Base-by-base conservation (phyloP, 2,113 vertebrate species). In the Parotia lawesii region DNA sequence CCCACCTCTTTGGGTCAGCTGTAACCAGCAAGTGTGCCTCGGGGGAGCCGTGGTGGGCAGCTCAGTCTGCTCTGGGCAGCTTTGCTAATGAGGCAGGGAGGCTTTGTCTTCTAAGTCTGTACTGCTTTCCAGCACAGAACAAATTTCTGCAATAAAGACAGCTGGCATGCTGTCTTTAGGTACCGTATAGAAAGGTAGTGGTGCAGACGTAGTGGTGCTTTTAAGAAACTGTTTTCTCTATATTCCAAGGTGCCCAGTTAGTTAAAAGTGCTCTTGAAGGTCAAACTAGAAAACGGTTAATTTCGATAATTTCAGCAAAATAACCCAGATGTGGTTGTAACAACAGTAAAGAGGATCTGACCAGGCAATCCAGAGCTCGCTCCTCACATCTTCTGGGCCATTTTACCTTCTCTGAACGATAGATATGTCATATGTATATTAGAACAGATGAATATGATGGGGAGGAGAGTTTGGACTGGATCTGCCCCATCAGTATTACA, bases 21-120 rank as follows among this genome's bases (percentile, higher is more conserved):
- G 66, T 11, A 23, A 51, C 2, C 53, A 72, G 53, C 3, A 3
- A 12, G 33, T 9, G 16, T 7, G 54, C 33, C 79, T 42, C 1
- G 0, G 16, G 38, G 22, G 65, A 78, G 47, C 2, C 4, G 0
- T 1, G 4, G 27, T 54, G 47, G 66, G 53, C 71, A 79, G 71
- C 56, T 38, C 3, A 2, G 60, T 21, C 54, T 76, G 73, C 40
- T 50, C 51, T 11, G 50, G 38, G n/a, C 47, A 40, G 19, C 58
- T 73, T 15, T 60, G 70, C 50, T 57, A 23, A 58, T 2, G 17
- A 66, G 50, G 24, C 28, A 76, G 12, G 27, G 58, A 85, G 60
- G 73, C 4, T 2, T 6, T 9, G 8, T 27, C 70, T 48, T 87
- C 44, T 37, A 21, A 31, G 15, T 33, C 70, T 25, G 3, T 23